A percentile compares a stretch with the other conserved stretches of the same genome.
Conservation (phyloP, 2,888 invertebrate species). For the Lithophane semibrunnea region DNA sequence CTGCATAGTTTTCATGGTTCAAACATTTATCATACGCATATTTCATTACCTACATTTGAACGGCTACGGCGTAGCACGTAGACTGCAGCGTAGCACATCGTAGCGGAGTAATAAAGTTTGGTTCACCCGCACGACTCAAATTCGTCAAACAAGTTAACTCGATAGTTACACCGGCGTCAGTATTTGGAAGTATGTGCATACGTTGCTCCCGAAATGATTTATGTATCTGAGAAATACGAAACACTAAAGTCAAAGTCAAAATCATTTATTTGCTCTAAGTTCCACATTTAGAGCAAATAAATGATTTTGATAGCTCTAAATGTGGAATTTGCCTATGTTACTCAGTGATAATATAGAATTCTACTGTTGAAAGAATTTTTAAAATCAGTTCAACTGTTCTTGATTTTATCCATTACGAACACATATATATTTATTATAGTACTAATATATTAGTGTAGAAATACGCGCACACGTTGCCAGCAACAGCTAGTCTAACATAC, state of each 20-base stretch:
- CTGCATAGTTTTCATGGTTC: background rate
- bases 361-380: no score
- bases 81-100: slow-evolving; percentile 26
- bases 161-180: background rate
- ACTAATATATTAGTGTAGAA: no score
- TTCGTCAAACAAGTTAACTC: slow-evolving; percentile 19
- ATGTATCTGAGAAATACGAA: background rate
- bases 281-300: no score
- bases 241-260: background rate
- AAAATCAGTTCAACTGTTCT: no score
- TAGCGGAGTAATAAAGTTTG: slow-evolving; percentile 35
- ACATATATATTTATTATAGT: no score
- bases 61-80: slow-evolving; percentile 38
- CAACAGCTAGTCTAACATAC: no score
- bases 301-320: background rate
- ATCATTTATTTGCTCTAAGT: background rate
- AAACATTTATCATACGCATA: background rate
- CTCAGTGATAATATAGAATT: no score
- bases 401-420: no score
- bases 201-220: background rate
- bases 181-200: background rate
- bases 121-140: slow-evolving; percentile 33
- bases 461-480: no score
- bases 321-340: background rate
- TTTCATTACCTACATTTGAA: slow-evolving; percentile 2